These are phyloP conservation scores for Apodemus agrarius DNA, from an alignment of 2,797 vertebrate genomes.

Conservation along the genomic window DNA sequence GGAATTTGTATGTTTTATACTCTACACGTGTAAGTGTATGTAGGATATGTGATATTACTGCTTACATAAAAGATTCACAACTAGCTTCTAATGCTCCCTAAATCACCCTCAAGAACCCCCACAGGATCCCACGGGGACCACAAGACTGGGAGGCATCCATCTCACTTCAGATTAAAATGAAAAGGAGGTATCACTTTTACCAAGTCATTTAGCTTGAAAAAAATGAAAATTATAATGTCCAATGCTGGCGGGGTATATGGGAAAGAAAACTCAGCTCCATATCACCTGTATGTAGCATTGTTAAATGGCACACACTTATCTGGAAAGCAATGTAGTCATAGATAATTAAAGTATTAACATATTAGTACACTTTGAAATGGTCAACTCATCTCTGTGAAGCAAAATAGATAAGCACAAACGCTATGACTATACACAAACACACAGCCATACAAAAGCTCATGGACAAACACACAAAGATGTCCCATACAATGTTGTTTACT, in stretches of 20 bases:
- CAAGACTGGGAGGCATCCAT: not conserved
- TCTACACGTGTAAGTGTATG: not conserved
- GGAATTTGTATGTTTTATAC: not conserved
- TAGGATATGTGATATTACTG: not conserved
- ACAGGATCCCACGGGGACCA: not conserved
- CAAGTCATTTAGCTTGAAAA: slow-evolving; percentile 28
- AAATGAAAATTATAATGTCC: slow-evolving; percentile 31
- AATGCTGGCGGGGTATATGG: not conserved
- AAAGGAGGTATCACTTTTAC: slow-evolving; percentile 19
- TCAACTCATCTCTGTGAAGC: slow-evolving; percentile 12
- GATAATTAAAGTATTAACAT: not conserved
- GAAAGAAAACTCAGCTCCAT: slow-evolving; percentile 4
- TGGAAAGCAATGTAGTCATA: slow-evolving; percentile 29
- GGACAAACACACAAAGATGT: not conserved
- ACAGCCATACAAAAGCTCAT: not conserved
- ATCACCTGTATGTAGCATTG: not conserved
- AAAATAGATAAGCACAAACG: not conserved
- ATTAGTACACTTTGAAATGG: not conserved
- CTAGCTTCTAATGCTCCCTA: slow-evolving; percentile 24
- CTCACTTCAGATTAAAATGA: slow-evolving; percentile 40
- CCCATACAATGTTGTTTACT: slow-evolving; percentile 21
- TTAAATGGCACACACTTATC: not conserved
- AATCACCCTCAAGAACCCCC: not conserved
- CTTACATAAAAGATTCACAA: slow-evolving; percentile 37
- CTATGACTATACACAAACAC: not conserved